Percentiles rank a stretch among this genome's conserved stretches.
These are phyloP conservation scores for Caprella mutica DNA, from an alignment of 2,888 invertebrate species.

Conservation along the genomic window DNA sequence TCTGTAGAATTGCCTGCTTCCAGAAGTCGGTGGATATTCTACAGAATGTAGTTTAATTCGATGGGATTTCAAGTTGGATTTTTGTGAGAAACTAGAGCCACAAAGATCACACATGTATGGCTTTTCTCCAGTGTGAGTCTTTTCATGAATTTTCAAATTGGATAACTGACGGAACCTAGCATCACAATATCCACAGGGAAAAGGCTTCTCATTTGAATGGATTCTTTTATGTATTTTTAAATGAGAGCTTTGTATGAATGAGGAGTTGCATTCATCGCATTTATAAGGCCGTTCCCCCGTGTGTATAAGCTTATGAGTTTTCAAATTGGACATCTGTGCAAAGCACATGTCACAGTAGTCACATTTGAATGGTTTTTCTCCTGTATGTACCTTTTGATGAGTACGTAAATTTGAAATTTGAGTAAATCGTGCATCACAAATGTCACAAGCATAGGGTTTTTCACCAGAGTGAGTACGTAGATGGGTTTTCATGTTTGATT, in stretches of 20 bases:
- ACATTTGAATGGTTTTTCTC: conserved; percentile 32
- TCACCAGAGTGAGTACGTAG: conserved; percentile 33
- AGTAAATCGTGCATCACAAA: conserved; percentile 31
- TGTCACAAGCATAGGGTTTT: conserved; percentile 25
- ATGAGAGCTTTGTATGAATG: conserved; percentile 31
- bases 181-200: conserved; percentile 30
- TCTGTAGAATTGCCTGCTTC: no score
- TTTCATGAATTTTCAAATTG: conserved; percentile 32
- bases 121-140: conserved; percentile 32
- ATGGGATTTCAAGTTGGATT: conserved; percentile 32
- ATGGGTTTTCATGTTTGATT: conserved; percentile 31
- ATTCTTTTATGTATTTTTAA: conserved; percentile 30
- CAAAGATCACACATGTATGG: conserved; percentile 29
- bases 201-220: conserved; percentile 30
- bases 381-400: conserved; percentile 31
- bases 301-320: conserved; percentile 32
- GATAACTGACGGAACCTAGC: conserved; percentile 32
- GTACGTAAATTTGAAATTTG: conserved; percentile 31
- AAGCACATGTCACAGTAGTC: conserved; percentile 30
- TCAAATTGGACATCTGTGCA: conserved; percentile 31
- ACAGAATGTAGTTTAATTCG: conserved; percentile 25
- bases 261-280: conserved; percentile 28
- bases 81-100: conserved; percentile 33
- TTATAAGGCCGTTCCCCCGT: conserved; percentile 31
- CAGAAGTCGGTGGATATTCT: conserved; percentile 9